These are phyloP conservation scores for Cataglyphis hispanica DNA, from an alignment of 1,140 invertebrate genomes.

Conservation along the genomic window DNA sequence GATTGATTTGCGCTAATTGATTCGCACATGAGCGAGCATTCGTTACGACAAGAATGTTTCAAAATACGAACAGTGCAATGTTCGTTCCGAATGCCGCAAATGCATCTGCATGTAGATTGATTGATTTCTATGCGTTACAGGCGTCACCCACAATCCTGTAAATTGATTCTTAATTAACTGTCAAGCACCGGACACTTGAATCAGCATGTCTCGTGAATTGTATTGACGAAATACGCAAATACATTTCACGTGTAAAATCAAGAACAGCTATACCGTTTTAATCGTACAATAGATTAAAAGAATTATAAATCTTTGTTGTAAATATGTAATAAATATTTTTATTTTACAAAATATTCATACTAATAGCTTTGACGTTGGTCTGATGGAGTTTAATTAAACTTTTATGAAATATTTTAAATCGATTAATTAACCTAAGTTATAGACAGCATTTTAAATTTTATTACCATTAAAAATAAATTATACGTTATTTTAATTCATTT, in stretches of 20 bases:
- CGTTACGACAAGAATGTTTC: conserved; percentile 59
- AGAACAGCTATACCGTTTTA: conserved; percentile 8
- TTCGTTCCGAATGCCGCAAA: conserved; percentile 37
- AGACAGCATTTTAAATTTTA: conserved; percentile 9
- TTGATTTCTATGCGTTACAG: conserved; percentile 65
- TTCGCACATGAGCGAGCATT: conserved; percentile 52
- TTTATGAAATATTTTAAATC: background rate
- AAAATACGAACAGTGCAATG: conserved; percentile 52
- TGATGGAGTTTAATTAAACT: conserved; percentile 18
- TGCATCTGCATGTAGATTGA: conserved; percentile 58
- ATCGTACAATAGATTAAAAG: background rate
- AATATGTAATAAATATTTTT: background rate
- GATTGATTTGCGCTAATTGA: conserved; percentile 51
- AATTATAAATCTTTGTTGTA: background rate
- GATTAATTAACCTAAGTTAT: background rate
- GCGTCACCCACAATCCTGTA: conserved; percentile 59
- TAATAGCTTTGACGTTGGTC: background rate
- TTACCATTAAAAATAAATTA: conserved; percentile 10
- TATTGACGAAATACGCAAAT: conserved; percentile 47
- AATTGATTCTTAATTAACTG: conserved; percentile 69
- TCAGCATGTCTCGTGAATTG: conserved; percentile 27
- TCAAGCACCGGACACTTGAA: conserved; percentile 55
- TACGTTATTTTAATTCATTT: background rate
- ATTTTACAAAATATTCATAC: conserved; percentile 9
- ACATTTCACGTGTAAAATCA: conserved; percentile 29